Evolutionary conservation across 2,888 invertebrate genomes (phyloP).

Genomic region (Dicyrtoma fusca): DNA sequence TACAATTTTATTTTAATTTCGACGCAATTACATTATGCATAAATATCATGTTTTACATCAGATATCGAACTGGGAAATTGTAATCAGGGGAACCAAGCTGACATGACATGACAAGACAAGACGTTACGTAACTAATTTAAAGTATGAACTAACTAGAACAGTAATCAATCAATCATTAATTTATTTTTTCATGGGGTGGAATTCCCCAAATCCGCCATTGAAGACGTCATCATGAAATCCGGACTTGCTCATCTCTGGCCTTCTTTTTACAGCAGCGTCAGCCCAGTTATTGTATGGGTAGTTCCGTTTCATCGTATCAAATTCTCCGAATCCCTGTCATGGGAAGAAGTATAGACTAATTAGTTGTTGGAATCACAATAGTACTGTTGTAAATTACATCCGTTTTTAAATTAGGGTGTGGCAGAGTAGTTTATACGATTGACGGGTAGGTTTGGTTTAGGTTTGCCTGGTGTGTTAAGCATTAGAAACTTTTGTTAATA

Average conservation of each 20-base stretch:
- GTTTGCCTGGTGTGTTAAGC: too few species aligned
- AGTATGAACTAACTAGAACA: background rate
- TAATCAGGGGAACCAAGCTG: background rate
- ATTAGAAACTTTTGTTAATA: too few species aligned
- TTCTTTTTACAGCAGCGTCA: conserved; percentile 45
- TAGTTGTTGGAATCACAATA: too few species aligned
- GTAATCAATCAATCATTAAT: background rate
- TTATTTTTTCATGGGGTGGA: conserved; percentile 55
- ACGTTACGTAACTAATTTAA: background rate
- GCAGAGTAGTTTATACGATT: too few species aligned
- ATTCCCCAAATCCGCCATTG: conserved; percentile 55
- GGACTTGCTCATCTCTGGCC: conserved; percentile 54
- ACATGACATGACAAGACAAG: too few species aligned
- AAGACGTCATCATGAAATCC: conserved; percentile 56
- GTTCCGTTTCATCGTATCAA: conserved; percentile 54
- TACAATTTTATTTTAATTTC: too few species aligned
- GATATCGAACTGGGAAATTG: background rate
- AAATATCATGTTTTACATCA: too few species aligned
- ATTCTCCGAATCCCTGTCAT: conserved; percentile 51
- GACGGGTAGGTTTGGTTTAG: too few species aligned
- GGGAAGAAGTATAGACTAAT: background rate
- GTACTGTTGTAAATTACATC: too few species aligned
- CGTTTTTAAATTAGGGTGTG: too few species aligned
- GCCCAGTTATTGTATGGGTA: conserved; percentile 44
- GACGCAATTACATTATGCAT: too few species aligned